phyloP scores from a whole-genome alignment of 2,113 vertebrate genomes.

The Platichthys stellatus region DNA sequence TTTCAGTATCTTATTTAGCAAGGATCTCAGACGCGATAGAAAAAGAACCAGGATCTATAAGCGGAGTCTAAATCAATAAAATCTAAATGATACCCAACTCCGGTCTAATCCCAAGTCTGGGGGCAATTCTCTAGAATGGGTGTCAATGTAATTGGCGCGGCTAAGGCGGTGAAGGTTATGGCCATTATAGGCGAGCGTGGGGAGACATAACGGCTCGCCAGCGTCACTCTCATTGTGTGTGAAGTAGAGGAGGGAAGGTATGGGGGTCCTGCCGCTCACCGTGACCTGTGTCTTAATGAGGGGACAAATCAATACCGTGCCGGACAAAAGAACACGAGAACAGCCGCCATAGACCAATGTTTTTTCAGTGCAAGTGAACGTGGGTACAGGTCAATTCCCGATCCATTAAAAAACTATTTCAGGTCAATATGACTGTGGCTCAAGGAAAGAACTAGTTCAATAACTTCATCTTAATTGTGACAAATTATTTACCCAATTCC shows the following conservation, averaged over 20 bases:
- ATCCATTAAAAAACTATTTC: constrained; percentile 36
- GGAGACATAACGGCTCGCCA: constrained; percentile 60
- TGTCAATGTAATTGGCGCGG: constrained; percentile 71
- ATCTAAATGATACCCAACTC: constrained; percentile 30
- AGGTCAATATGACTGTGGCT: constrained; percentile 6
- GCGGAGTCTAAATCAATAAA: constrained; percentile 47
- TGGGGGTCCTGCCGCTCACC: constrained; percentile 52
- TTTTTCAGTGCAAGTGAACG: constrained; percentile 34
- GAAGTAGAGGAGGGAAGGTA: constrained; percentile 60
- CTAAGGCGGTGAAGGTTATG: constrained; percentile 59
- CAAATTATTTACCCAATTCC: too few species aligned
- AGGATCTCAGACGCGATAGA: neutral
- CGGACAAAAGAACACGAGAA: constrained; percentile 52
- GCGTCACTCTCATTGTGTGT: constrained; percentile 61
- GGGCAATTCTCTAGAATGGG: constrained; percentile 41
- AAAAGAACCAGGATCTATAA: constrained; percentile 15
- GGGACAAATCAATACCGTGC: constrained; percentile 76
- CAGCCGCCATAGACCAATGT: constrained; percentile 38
- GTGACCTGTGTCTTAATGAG: constrained; percentile 81
- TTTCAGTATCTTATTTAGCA: neutral
- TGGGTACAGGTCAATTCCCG: constrained; percentile 28
- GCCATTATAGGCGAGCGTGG: constrained; percentile 67
- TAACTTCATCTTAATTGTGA: neutral
- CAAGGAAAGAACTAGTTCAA: neutral
- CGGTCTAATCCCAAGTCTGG: constrained; percentile 43